Percentiles rank a stretch among this genome's conserved stretches.
phyloP scores from a whole-genome alignment of 1,140 invertebrate genomes.

The Euborellia annulipes region DNA sequence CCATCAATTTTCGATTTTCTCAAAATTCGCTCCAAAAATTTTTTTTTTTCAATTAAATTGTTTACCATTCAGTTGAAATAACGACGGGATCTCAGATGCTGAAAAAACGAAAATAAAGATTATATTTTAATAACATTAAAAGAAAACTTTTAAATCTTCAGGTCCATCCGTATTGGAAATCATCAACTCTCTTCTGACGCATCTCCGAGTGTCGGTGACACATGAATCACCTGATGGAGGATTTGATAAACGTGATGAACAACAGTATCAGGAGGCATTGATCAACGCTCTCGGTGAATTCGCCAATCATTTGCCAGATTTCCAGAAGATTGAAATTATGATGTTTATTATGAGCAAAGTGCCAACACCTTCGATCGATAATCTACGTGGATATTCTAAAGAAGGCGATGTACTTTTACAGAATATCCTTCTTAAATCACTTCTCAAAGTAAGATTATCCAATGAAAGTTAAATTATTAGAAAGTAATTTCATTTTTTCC shows the following conservation, averaged over 20 bases:
- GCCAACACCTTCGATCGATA: slow-evolving; percentile 31
- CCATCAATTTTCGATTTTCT: no score
- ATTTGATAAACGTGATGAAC: slow-evolving; percentile 40
- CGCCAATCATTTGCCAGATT: slow-evolving; percentile 95
- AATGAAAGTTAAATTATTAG: no score
- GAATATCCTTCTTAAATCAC: slow-evolving; percentile 85
- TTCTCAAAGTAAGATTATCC: slow-evolving; percentile 90
- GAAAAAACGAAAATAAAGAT: no score
- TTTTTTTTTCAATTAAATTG: no score
- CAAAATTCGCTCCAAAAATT: no score
- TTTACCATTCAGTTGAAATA: no score
- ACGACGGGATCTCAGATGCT: no score
- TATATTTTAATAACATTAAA: no score
- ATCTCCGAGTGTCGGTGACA: slow-evolving; percentile 76
- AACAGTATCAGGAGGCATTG: slow-evolving; percentile 80
- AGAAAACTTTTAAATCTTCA: no score
- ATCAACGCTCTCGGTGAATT: slow-evolving; percentile 97
- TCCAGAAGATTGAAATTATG: slow-evolving; percentile 99
- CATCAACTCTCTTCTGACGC: slow-evolving; percentile 87
- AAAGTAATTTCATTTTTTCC: no score
- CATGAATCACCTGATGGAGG: slow-evolving; percentile 33
- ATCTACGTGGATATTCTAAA: slow-evolving; percentile 20
- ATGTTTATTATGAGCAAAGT: slow-evolving; percentile 98
- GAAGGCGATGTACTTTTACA: slow-evolving; percentile 62
- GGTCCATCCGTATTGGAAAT: slow-evolving; percentile 97